Evolutionary conservation across 2,113 vertebrate species (phyloP), one percentile per base, ranked within the genome.

Genomic region (Daboia siamensis): DNA sequence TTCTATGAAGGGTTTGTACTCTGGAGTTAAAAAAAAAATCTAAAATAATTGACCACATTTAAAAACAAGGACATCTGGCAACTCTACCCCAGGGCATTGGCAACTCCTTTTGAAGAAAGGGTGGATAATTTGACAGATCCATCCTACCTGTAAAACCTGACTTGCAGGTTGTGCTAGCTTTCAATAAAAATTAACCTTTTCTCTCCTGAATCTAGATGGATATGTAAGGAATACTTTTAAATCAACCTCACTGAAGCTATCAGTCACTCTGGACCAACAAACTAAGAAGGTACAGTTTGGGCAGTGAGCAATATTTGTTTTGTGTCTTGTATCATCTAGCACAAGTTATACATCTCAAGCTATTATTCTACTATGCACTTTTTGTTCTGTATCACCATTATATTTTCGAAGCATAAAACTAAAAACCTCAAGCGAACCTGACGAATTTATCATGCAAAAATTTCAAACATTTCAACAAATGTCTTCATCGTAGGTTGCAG

Each of bases 131-230:
- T 90, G 80, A 86, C 46, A 54, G 74, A n/a, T 80, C 46, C 46
- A 92, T 64, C 74, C 88, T 89, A 93, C 92, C 88, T 93, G 92
- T 90, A 90, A 90, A 93, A 93, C 92, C 88, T 59, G 92, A 90
- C 80, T 90, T 54, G n/a, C 92, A 93, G 80, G 88, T 80, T 90
- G n/a, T 11, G 21, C 74, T 85, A 51, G 48, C 74, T 33, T 90
- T 86, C 23, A 51, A 56, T 26, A 86, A 57, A 23, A 90, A 51
- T 93, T 93, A 93, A 93, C 92, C 33, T 89, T 90, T 93, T 52
- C 26, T 33, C 48, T 86, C 57, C 92, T 44, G 23, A 86, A 44
- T 33, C n/a, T 69, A 54, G 46, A 86, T 52, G 15, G n/a, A 12
- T 44, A 9, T 26, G 46, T 23, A 86, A 93, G 69, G 29, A 39